A percentile compares a stretch with the other conserved stretches of the same genome.
These are phyloP conservation scores for Sprattus sprattus DNA, from an alignment of 2,113 vertebrate genomes.

Conservation along the genomic window DNA sequence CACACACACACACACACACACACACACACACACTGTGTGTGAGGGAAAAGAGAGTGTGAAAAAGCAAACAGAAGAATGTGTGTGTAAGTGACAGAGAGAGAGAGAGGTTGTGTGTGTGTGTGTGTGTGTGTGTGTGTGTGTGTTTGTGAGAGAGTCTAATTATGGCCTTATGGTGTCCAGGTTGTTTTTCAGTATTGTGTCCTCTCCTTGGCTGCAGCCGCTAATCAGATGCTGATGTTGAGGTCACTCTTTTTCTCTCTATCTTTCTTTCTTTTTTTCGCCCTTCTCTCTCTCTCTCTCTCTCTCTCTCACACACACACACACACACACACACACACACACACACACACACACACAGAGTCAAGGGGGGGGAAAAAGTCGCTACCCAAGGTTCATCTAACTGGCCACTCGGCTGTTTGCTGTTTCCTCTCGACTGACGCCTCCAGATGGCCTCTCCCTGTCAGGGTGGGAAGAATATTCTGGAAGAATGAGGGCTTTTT, in stretches of 20 bases:
- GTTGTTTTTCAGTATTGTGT: constrained; percentile 7
- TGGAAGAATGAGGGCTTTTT: constrained; percentile 57
- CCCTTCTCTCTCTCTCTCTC: background rate
- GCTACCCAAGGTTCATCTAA: background rate
- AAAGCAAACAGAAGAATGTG: background rate
- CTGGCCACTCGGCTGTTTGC: background rate
- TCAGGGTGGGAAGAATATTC: constrained; percentile 51
- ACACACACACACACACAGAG: background rate
- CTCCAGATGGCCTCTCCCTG: constrained; percentile 28
- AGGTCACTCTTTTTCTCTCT: background rate
- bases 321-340: background rate
- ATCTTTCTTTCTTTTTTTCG: background rate
- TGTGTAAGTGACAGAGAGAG: background rate
- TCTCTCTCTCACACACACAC: background rate
- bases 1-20: constrained; percentile 31
- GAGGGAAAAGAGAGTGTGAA: background rate
- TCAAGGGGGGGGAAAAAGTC: background rate
- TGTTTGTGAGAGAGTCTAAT: background rate
- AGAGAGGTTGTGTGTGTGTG: background rate
- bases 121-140: constrained; percentile 11
- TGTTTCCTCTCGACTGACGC: constrained; percentile 23
- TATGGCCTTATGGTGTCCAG: constrained; percentile 1
- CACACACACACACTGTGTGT: constrained; percentile 12
- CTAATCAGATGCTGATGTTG: background rate
- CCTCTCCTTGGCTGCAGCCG: background rate